Percentiles rank a stretch among this genome's conserved stretches.
phyloP scores from a whole-genome alignment of 1,140 invertebrate species.

The Drosophila auraria region DNA sequence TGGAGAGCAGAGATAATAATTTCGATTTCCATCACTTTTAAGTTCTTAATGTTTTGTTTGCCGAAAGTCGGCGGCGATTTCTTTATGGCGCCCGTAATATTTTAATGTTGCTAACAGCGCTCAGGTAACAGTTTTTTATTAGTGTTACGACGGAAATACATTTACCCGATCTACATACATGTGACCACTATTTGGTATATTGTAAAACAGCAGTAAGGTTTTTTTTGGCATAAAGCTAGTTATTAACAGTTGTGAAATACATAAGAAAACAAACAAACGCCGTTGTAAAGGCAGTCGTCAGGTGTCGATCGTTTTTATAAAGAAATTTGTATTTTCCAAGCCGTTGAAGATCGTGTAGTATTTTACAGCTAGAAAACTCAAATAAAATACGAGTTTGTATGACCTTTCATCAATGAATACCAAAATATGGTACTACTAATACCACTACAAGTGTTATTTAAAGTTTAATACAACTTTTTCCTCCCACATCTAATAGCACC shows the following conservation, averaged over 20 bases:
- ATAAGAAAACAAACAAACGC: background rate
- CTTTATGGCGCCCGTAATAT: constrained; percentile 13
- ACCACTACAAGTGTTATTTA: background rate
- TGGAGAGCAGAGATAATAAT: constrained; percentile 20
- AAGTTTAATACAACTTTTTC: background rate
- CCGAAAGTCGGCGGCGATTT: constrained; percentile 15
- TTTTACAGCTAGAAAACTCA: too few relatives aligned
- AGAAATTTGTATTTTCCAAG: background rate
- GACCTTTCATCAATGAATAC: too few relatives aligned
- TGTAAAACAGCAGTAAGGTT: background rate
- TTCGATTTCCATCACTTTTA: constrained; percentile 10
- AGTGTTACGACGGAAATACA: background rate
- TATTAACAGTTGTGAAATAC: background rate
- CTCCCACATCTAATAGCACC: background rate
- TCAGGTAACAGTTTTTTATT: background rate
- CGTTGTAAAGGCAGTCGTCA: too few relatives aligned
- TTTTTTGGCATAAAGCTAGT: background rate
- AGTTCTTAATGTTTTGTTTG: constrained; percentile 16
- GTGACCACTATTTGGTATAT: background rate
- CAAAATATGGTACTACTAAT: too few relatives aligned
- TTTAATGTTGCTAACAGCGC: constrained; percentile 1
- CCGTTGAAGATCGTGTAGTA: too few relatives aligned
- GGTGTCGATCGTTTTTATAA: background rate
- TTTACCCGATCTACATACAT: background rate
- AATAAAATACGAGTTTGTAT: too few relatives aligned